Evolutionary conservation across 2,113 vertebrate species (phyloP).

Genomic region (Onychostruthus taczanowskii): DNA sequence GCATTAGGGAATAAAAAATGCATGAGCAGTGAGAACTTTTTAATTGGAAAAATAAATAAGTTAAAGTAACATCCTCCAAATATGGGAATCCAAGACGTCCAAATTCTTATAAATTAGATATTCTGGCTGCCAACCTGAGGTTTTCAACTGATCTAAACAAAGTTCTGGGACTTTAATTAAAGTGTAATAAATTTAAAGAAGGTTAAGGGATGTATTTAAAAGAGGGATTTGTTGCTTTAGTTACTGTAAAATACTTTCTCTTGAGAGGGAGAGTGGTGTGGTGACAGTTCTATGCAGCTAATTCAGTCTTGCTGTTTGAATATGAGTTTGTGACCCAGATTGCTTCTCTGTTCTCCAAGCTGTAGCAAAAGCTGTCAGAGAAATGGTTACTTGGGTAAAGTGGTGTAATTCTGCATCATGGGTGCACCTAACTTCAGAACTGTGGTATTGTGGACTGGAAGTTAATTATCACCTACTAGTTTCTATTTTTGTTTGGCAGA

Average conservation of each 20-base stretch:
- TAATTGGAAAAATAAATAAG: conserved; percentile 67
- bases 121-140: conserved; percentile 22
- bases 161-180: conserved; percentile 50
- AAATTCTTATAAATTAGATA: conserved; percentile 40
- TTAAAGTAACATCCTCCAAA: conserved; percentile 17
- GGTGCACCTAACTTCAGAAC: background rate
- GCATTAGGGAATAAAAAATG: conserved; percentile 58
- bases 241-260: background rate
- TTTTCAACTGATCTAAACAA: conserved; percentile 21
- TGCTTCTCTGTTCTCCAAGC: background rate
- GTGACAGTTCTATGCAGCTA: background rate
- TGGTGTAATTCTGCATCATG: background rate
- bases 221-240: background rate
- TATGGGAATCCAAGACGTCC: background rate
- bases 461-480: background rate
- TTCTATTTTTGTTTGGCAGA: background rate
- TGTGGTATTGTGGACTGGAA: background rate
- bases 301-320: background rate
- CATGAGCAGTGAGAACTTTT: conserved; percentile 36
- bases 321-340: background rate
- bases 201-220: background rate
- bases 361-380: background rate
- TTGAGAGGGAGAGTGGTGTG: background rate
- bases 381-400: background rate
- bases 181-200: conserved; percentile 40